Evolutionary conservation across 2,797 vertebrate genomes (phyloP), one percentile per base, ranked within the genome.

Genomic region (Scyliorhinus canicula): DNA sequence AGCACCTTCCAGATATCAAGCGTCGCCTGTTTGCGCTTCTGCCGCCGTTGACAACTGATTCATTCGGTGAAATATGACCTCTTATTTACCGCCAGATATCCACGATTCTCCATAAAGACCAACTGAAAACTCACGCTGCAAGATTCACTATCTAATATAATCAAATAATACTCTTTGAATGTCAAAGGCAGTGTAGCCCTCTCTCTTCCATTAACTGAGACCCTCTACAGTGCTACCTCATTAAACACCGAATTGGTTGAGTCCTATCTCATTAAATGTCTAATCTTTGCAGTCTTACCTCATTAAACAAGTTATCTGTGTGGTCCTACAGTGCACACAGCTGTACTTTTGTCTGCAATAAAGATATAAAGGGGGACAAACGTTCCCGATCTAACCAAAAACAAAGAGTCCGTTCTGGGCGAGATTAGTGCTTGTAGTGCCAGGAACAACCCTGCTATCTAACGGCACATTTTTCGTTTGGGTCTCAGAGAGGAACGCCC

Each of bases 261-360:
- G 52, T 94, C 93, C 47, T 35, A 74, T 74, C 93, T 94, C 93
- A 94, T 94, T 94, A 94, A 52, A 94, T 12, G 44, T 50, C 67
- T 94, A 94, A 94, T 74, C 67, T 71, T 26, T 91, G 57, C 63
- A n/a, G 88, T 74, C 67, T 67, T 94, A 94, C 67, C 47, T 94
- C 93, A 94, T 74, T 94, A 74, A 94, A n/a, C 93, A 52, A 52
- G 31, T 28, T 21, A 71, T 74, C 28, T 94, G 67, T 24, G 67
- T 12, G 31, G 47, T 35, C 67, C 47, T 28, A 94, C 44, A 74
- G 52, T 47, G n/a, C 44, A 94, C 44, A 94, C 16, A 55, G 50
- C 44, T 31, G 19, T 35, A n/a, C 40, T 21, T 74, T 35, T 31
- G 50, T 26, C 21, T 65, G 44, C 60, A 91, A 44, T 21, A 9